phyloP scores from a whole-genome alignment of 1,140 invertebrate genomes.

The Megathymus violae region DNA sequence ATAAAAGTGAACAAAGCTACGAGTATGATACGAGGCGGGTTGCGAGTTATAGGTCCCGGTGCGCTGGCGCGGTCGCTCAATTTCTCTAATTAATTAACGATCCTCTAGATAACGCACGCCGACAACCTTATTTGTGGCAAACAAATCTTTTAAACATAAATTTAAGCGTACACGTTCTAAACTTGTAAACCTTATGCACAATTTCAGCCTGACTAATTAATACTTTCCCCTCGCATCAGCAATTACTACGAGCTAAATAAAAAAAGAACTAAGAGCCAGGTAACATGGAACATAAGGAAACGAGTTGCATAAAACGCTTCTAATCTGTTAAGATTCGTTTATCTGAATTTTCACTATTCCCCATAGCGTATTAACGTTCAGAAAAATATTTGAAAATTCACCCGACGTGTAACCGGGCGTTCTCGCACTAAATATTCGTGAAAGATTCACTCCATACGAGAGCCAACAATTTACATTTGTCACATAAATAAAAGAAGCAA shows the following conservation, averaged over 20 bases:
- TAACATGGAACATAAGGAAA: not conserved
- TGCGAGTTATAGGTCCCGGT: constrained; percentile 81
- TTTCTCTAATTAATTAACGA: constrained; percentile 84
- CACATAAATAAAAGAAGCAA: constrained; percentile 75
- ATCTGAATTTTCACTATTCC: not conserved
- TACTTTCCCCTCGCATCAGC: constrained; percentile 30
- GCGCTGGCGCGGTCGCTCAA: constrained; percentile 72
- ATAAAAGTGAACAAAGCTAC: constrained; percentile 77
- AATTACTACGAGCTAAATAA: constrained; percentile 12
- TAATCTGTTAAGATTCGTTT: not conserved
- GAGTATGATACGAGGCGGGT: constrained; percentile 81
- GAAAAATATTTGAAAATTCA: constrained; percentile 67
- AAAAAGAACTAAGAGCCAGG: not conserved
- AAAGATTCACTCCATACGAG: constrained; percentile 56
- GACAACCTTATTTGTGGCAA: constrained; percentile 83
- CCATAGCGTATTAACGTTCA: constrained; percentile 24
- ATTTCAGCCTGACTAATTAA: constrained; percentile 58
- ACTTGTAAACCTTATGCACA: constrained; percentile 76
- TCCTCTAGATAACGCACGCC: constrained; percentile 78
- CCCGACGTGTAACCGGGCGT: constrained; percentile 45
- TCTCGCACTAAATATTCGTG: constrained; percentile 63
- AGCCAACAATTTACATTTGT: constrained; percentile 71
- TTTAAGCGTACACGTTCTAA: constrained; percentile 77
- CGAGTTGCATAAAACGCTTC: not conserved
- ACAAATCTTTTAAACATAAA: constrained; percentile 83